phyloP scores from a whole-genome alignment of 2,888 invertebrate species.

The Labia minor region DNA sequence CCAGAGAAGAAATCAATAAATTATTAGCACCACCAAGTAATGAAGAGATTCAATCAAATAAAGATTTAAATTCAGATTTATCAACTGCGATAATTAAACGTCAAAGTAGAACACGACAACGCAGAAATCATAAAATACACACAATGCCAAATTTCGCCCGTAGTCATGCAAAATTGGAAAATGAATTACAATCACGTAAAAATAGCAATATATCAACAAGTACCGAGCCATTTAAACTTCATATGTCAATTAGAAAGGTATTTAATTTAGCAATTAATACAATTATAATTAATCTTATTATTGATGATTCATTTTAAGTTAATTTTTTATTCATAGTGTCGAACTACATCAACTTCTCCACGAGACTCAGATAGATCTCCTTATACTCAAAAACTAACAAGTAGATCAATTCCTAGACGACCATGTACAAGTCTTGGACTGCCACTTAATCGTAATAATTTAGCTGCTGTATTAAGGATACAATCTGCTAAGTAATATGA shows the following conservation, averaged over 20 bases:
- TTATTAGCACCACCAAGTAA: background rate
- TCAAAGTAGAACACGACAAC: background rate
- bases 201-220: conserved; percentile 19
- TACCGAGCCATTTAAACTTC: conserved; percentile 16
- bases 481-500: conserved; percentile 43
- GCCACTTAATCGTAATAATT: conserved; percentile 38
- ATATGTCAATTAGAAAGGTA: conserved; percentile 1
- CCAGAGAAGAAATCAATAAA: conserved; percentile 40
- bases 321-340: background rate
- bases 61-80: background rate
- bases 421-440: conserved; percentile 32
- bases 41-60: background rate
- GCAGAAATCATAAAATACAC: background rate
- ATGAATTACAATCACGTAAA: conserved; percentile 16
- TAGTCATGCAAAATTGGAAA: conserved; percentile 16
- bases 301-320: no score
- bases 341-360: background rate
- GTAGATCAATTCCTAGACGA: conserved; percentile 30
- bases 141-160: conserved; percentile 16
- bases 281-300: no score
- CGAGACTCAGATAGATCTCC: background rate
- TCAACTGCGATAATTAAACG: background rate
- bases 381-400: background rate
- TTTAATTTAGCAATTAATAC: background rate
- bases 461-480: conserved; percentile 55